Evolutionary conservation across 2,113 vertebrate genomes (phyloP), one percentile per base, ranked within the genome.

Genomic region (Noctilio leporinus): DNA sequence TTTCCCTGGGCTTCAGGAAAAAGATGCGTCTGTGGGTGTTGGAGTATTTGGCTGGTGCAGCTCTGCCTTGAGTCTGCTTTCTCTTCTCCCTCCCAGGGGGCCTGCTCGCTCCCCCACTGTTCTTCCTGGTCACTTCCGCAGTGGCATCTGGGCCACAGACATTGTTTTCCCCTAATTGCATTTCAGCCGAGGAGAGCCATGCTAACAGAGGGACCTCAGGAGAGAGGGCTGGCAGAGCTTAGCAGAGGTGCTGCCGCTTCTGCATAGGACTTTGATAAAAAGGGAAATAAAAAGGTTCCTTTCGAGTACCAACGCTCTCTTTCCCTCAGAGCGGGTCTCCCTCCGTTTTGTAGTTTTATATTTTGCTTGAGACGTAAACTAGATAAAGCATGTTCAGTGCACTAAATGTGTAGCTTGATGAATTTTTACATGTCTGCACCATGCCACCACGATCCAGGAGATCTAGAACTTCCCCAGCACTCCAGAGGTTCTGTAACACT

Each of bases 141-240:
- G 87, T 72, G 69, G 89, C 95, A 89, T 89, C 84, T 87, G 94
- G 91, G 64, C 62, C 81, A 86, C 83, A 95, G 89, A 89, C 89
- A 67, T 24, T 28, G 70, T 89, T 75, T 70, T 43, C 83, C 26
- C 55, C 82, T 97, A 84, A 95, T 85, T 92, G 80, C 84, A 76
- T 95, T 93, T 94, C 76, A 55, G 57, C 49, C 0, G 0, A 90
- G 80, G 67, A 88, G 72, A 75, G 47, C 81, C 51, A 8, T 10
- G 24, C 73, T 83, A 30, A 59, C 57, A 51, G 80, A 94, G 49
- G 62, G 76, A 57, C 57, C 5, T 3, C 33, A 7, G 53, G 92
- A 82, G 78, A 81, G 85, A 65, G 69, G 69, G 43, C 82, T 59
- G 53, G 77, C 24, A 15, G 70, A 70, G 86, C 45, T 49, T 12